Conservation (phyloP, 2,797 vertebrate genomes). For the Pogoniulus pusillus region DNA sequence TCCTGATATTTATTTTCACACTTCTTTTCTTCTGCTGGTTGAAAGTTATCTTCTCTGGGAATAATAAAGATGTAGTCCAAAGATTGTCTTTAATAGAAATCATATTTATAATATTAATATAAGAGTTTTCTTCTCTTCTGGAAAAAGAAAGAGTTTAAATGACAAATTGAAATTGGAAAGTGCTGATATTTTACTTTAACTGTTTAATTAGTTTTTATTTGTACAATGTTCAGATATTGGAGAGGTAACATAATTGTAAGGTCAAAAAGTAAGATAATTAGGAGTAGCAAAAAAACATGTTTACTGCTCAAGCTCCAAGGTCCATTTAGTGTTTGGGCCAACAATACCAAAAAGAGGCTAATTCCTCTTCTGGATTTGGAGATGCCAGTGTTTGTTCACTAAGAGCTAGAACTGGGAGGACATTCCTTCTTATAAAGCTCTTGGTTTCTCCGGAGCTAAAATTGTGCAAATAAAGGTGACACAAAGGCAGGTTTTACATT, state of each 20-base stretch:
- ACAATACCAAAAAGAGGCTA: not conserved
- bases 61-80: conserved; percentile 14
- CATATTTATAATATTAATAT: conserved; percentile 2
- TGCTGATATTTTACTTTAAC: not conserved
- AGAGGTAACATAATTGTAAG: not conserved
- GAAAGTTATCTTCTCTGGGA: not conserved
- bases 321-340: not conserved
- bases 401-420: not conserved
- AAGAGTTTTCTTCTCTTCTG: not conserved
- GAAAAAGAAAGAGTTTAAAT: not conserved
- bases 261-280: too few relatives aligned
- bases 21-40: not conserved
- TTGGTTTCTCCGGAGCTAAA: not conserved
- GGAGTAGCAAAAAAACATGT: not conserved
- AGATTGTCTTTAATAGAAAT: conserved; percentile 13
- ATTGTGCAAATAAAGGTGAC: not conserved
- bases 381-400: not conserved
- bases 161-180: not conserved
- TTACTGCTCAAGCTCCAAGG: not conserved
- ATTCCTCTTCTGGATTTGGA: not conserved
- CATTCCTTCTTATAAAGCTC: not conserved
- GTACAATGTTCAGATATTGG: not conserved
- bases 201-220: not conserved
- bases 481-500: not conserved
- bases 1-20: not conserved